Evolutionary conservation across 2,888 invertebrate genomes (phyloP), one percentile per base, ranked within the genome.

Genomic region (Tryphoninae sp.): DNA sequence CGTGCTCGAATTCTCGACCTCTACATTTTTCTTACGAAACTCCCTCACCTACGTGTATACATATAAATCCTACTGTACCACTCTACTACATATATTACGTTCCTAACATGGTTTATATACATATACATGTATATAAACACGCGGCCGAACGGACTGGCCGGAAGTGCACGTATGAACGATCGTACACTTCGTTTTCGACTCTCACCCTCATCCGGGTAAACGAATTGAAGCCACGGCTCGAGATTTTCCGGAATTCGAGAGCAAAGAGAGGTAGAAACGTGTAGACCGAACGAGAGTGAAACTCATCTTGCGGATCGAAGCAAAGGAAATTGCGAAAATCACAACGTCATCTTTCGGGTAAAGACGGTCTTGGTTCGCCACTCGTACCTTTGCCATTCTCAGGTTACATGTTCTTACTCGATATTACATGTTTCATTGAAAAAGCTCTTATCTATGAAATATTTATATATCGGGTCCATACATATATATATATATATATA

Each of bases 1-100:
- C 40, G 22, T 53, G 49, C 19, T 59, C 49, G 75, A 75, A 59
- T 67, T 61, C 33, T 61, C 75, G 33, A 58, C 51, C 33, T 61
- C 75, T 23, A 58, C 51, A 67, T 75, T 49, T 75, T 61, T 75
- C 65, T 67, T 42, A 23, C 19, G 4, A 16, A 68, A 16, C 40
- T 40, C 55, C 16, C 26, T 11, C 11, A 2, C 26, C 16, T 42
- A 59, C 45, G 2, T 33, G 42, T 58, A 45, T 58, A 45, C 13
- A 13, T 45, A 45, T 45, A 13, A 13, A 45, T 58, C 13, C 22
- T 33, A 33, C 49, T 23, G 23, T 49, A 2, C 22, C 23, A 65
- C 49, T 51, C 13, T 16, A 51, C 23, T 42, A 16, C 42, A 42
- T 13, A 58, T 13, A 65, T 7, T 22, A 45, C 45, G 8, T 45